phyloP scores from a whole-genome alignment of 2,888 invertebrate species.

The Tyria jacobaeae region DNA sequence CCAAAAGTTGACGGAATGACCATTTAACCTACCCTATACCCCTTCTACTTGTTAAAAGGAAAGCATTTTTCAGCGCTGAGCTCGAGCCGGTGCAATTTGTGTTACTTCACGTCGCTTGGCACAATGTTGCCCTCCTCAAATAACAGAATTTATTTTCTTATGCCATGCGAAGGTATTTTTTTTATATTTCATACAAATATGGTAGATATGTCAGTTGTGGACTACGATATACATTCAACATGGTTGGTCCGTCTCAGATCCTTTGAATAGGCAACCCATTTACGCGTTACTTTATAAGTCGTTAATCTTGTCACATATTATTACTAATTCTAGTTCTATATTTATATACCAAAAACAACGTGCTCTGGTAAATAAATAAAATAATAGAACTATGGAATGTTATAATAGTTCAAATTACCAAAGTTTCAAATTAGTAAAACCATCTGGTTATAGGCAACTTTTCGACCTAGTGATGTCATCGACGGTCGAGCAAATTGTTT shows the following conservation, averaged over 20 bases:
- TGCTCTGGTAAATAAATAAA: too few species aligned
- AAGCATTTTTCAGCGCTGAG: slow-evolving; percentile 68
- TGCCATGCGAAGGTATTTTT: neutral
- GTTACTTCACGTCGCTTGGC: slow-evolving; percentile 60
- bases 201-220: neutral
- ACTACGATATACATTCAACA: neutral
- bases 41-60: slow-evolving; percentile 68
- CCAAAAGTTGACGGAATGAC: slow-evolving; percentile 70
- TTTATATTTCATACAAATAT: neutral
- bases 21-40: slow-evolving; percentile 68
- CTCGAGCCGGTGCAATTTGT: slow-evolving; percentile 71
- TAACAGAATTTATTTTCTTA: slow-evolving; percentile 5
- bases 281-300: neutral
- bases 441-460: too few species aligned
- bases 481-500: too few species aligned
- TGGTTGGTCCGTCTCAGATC: neutral
- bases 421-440: too few species aligned
- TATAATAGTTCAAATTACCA: too few species aligned
- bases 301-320: neutral
- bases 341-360: too few species aligned
- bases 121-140: slow-evolving; percentile 10
- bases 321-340: neutral
- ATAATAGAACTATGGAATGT: too few species aligned
- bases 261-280: too few species aligned
- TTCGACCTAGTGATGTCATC: too few species aligned